Base-by-base conservation (phyloP, 2,888 invertebrate genomes). In the Tigriopus californicus region DNA sequence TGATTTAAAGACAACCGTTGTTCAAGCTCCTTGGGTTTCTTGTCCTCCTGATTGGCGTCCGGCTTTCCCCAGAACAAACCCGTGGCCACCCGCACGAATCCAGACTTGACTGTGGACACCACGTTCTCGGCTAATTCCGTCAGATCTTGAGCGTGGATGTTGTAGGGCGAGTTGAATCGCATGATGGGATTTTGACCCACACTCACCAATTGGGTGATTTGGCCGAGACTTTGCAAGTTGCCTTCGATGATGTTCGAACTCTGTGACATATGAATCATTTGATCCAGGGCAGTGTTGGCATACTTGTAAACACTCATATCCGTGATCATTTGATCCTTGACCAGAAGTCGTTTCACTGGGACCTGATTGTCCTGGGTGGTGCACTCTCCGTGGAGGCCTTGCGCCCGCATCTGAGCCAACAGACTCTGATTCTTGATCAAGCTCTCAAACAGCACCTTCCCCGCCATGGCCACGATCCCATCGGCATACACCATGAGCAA, bases 41-140 rank as follows among this genome's bases (percentile, higher is more conserved):
- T 46, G n/a, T 44, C 33, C 20, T 56, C 56, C 4, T 42, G 18
- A 11, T n/a, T 20, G 22, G 49, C 15, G 12, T 49, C 49, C 5
- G 15, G 22, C 15, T 15, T 22, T 3, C 49, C 49, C 49, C 49
- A 49, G 20, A 49, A 49, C 13, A 49, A 49, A 6, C 53, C 53
- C 13, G 42, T 20, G n/a, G 44, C 41, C 18, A 33, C 56, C 1
- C 46, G n/a, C 8, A 56, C 42, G 25, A 56, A 33, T 46, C 56
- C 56, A 1, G 25, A 25, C 44, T 56, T 56, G 2, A 56, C 56
- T 1, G 56, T 44, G 8, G 56, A 56, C 25, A 56, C 56, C 12
- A 56, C 56, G 25, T 56, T 56, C 24, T 56, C 20, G 11, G 56
- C 56, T 1, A 56, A 33, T 13, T 56, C 56, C 3, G 15, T 49